A percentile compares a stretch with the other conserved stretches of the same genome.
phyloP scores from a whole-genome alignment of 2,113 vertebrate genomes.

The Litocranius walleri region DNA sequence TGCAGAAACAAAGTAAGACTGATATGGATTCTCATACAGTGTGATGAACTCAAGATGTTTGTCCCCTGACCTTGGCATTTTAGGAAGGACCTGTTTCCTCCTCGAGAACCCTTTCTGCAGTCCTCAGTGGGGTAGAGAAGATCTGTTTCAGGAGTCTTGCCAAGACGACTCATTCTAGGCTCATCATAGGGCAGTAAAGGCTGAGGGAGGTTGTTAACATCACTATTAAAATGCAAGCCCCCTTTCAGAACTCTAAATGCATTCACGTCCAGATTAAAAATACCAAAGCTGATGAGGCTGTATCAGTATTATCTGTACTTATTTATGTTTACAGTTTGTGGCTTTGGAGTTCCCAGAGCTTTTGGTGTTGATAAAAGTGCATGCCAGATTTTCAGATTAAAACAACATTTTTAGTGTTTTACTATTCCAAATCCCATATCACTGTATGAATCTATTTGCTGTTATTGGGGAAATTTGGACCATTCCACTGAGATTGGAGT shows the following conservation, averaged over 20 bases:
- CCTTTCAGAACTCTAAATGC: slow-evolving; percentile 52
- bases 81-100: not conserved
- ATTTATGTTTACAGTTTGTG: slow-evolving; percentile 40
- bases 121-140: not conserved
- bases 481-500: not conserved
- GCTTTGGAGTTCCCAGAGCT: slow-evolving; percentile 41
- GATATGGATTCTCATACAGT: not conserved
- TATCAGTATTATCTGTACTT: not conserved
- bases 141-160: slow-evolving; percentile 61
- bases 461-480: not conserved
- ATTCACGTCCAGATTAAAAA: slow-evolving; percentile 48
- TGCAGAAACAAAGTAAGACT: not conserved
- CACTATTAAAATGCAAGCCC: slow-evolving; percentile 69
- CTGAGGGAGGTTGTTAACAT: slow-evolving; percentile 73
- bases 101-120: not conserved
- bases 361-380: not conserved
- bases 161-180: slow-evolving; percentile 58
- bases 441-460: not conserved
- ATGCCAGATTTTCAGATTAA: slow-evolving; percentile 15
- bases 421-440: not conserved
- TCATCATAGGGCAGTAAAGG: slow-evolving; percentile 64
- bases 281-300: slow-evolving; percentile 45
- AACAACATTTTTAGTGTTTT: slow-evolving; percentile 28
- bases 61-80: not conserved
- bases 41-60: not conserved